Evolutionary conservation across 1,140 invertebrate genomes (phyloP).

Genomic region (Neuroterus valhalla): DNA sequence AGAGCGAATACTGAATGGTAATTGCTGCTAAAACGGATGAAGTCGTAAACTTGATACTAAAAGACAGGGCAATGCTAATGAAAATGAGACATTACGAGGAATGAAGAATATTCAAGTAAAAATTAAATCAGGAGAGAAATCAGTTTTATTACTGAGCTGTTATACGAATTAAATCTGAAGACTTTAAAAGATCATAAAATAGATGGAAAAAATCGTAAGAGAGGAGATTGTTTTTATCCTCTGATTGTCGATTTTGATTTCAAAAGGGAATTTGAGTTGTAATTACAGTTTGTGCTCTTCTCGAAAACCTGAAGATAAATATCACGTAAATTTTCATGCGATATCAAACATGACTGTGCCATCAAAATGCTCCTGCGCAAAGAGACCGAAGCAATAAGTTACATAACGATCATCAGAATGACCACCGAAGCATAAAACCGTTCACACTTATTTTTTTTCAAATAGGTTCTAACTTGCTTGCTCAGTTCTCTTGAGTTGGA

Average conservation of each 20-base stretch:
- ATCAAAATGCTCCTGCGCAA: slow-evolving; percentile 22
- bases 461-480: background rate
- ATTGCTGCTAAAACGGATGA: too few relatives aligned
- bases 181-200: background rate
- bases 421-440: slow-evolving; percentile 25
- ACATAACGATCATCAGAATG: slow-evolving; percentile 27
- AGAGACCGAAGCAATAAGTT: slow-evolving; percentile 16
- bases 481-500: too few relatives aligned
- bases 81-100: too few relatives aligned
- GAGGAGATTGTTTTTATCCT: slow-evolving; percentile 10
- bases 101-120: too few relatives aligned
- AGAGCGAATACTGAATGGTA: too few relatives aligned
- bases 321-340: slow-evolving; percentile 19
- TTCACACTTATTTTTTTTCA: slow-evolving; percentile 3
- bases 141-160: too few relatives aligned
- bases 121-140: too few relatives aligned
- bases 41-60: too few relatives aligned
- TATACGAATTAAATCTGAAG: background rate
- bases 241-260: slow-evolving; percentile 22
- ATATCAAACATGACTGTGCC: slow-evolving; percentile 12
- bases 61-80: too few relatives aligned
- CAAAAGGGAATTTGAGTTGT: background rate
- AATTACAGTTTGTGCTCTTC: slow-evolving; percentile 15
- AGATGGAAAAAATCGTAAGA: background rate
- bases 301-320: slow-evolving; percentile 4